Evolutionary conservation across 2,113 vertebrate genomes (phyloP).

Genomic region (Aviceda subcristata): DNA sequence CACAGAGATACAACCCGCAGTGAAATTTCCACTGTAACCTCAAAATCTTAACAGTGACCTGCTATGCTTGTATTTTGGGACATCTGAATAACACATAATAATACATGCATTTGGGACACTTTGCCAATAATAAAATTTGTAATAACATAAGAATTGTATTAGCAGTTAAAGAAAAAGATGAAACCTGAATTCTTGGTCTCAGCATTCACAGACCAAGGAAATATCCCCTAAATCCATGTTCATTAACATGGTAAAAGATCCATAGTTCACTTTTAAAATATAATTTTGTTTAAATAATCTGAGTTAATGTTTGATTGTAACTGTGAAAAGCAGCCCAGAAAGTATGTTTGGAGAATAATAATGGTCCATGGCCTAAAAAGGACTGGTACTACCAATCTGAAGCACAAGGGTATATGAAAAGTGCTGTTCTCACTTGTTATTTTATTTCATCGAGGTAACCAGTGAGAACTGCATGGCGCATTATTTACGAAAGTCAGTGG

Average conservation of each 20-base stretch:
- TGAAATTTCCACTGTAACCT: neutral
- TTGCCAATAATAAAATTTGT: neutral
- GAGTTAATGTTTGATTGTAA: neutral
- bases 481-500: neutral
- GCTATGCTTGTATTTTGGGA: neutral
- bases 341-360: neutral
- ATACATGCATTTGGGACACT: neutral
- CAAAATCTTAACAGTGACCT: neutral
- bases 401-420: neutral
- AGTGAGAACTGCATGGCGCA: neutral
- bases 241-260: neutral
- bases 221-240: neutral
- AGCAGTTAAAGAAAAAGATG: neutral
- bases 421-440: neutral
- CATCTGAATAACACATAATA: neutral
- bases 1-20: accelerated
- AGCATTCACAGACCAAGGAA: neutral
- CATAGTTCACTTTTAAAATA: neutral
- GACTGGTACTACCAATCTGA: neutral
- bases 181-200: neutral
- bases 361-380: neutral
- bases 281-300: neutral
- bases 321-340: neutral
- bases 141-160: neutral
- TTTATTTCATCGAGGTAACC: neutral